Evolutionary conservation across 2,888 invertebrate species (phyloP).

Genomic region (Lasioglossum calceatum): DNA sequence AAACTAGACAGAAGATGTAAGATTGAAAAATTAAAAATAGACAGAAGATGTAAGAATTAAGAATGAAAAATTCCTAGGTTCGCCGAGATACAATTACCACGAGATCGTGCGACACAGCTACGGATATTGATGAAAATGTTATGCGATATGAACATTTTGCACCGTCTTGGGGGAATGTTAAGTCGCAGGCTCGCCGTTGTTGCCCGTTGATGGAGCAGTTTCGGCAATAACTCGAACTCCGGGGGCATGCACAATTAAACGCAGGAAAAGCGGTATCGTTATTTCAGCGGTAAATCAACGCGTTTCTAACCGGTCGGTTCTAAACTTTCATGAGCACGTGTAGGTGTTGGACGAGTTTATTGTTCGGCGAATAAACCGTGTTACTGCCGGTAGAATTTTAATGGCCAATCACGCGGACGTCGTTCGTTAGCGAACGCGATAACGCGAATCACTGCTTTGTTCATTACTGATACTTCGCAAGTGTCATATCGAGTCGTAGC

Average conservation of each 20-base stretch:
- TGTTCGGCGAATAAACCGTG: constrained; percentile 28
- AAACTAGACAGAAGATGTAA: no score
- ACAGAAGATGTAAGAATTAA: no score
- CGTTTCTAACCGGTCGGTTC: constrained; percentile 5
- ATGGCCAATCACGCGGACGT: constrained; percentile 25
- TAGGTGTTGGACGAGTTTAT: constrained; percentile 17
- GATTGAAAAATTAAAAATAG: no score
- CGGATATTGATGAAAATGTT: background rate
- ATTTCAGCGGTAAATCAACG: constrained; percentile 21
- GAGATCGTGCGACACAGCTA: background rate
- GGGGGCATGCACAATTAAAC: constrained; percentile 39
- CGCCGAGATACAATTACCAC: background rate
- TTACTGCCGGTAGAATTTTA: constrained; percentile 35
- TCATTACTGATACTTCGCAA: constrained; percentile 10
- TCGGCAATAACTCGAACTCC: constrained; percentile 27
- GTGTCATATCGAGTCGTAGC: background rate
- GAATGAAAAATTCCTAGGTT: no score
- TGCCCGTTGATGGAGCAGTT: constrained; percentile 24
- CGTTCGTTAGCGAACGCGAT: constrained; percentile 11
- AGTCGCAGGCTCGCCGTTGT: background rate
- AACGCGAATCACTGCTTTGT: constrained; percentile 25
- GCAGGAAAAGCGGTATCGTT: constrained; percentile 16
- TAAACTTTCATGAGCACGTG: constrained; percentile 18
- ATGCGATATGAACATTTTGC: background rate
- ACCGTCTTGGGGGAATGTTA: background rate